Conservation (phyloP, 2,888 invertebrate species). For the Plemyria rubiginata region DNA sequence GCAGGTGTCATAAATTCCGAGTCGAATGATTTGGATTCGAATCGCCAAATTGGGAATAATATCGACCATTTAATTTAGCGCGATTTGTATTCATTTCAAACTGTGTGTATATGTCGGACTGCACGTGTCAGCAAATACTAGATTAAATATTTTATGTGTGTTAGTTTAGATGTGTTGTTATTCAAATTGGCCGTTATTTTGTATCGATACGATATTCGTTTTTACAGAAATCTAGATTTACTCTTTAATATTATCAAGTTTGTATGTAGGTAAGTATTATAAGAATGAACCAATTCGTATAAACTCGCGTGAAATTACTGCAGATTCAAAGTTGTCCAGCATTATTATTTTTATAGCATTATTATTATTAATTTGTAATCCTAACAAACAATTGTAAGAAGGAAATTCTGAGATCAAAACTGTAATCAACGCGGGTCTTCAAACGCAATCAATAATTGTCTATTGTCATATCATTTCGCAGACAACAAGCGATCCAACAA, state of each 20-base stretch:
- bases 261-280: too few relatives aligned
- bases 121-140: constrained; percentile 1
- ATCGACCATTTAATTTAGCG: constrained; percentile 6
- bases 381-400: background rate
- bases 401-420: constrained; percentile 4
- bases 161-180: background rate
- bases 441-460: constrained; percentile 41
- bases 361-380: background rate
- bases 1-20: constrained; percentile 38
- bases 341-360: too few relatives aligned
- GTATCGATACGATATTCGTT: background rate
- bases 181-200: background rate
- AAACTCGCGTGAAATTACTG: too few relatives aligned
- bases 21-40: constrained; percentile 15
- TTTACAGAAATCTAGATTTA: too few relatives aligned
- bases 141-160: background rate
- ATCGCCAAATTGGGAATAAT: constrained; percentile 18
- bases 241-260: too few relatives aligned
- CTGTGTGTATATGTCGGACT: constrained; percentile 4
- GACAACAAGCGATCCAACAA: constrained; percentile 51
- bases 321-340: too few relatives aligned
- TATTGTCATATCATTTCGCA: constrained; percentile 49
- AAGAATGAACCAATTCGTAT: too few relatives aligned
- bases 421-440: constrained; percentile 20
- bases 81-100: constrained; percentile 26